A percentile compares a stretch with the other conserved stretches of the same genome.
These are phyloP conservation scores for Drosophila mimetica DNA, from an alignment of 2,888 invertebrate species.

Conservation along the genomic window DNA sequence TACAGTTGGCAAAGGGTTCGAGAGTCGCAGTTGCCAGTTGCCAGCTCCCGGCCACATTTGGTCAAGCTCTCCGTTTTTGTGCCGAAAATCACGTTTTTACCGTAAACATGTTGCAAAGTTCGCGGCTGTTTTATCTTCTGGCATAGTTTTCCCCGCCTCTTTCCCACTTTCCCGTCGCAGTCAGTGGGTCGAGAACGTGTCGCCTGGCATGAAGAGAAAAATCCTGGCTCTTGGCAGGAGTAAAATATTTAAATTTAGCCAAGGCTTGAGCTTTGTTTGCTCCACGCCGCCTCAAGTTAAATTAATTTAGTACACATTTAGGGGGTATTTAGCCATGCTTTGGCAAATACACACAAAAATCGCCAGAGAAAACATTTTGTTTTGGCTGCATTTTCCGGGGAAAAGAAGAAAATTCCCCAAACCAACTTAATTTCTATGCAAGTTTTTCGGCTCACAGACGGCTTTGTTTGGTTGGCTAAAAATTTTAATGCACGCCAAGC, in stretches of 20 bases:
- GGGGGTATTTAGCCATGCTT: slow-evolving; percentile 1
- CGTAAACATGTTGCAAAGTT: slow-evolving; percentile 80
- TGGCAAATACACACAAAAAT: slow-evolving; percentile 36
- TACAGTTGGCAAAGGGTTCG: slow-evolving; percentile 70
- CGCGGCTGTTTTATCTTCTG: slow-evolving; percentile 73
- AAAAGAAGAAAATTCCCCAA: slow-evolving; percentile 8
- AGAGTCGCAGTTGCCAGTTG: neutral
- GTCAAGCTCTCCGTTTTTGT: slow-evolving; percentile 65
- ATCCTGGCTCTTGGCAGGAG: slow-evolving; percentile 11
- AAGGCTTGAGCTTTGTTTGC: slow-evolving; percentile 23
- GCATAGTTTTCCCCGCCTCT: slow-evolving; percentile 48
- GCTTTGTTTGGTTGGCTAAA: slow-evolving; percentile 65
- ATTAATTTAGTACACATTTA: slow-evolving; percentile 17
- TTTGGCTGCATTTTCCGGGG: slow-evolving; percentile 59
- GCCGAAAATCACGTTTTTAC: slow-evolving; percentile 78
- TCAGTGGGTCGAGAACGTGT: slow-evolving; percentile 74
- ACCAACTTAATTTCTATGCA: slow-evolving; percentile 76
- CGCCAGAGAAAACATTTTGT: slow-evolving; percentile 42
- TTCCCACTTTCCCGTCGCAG: slow-evolving; percentile 46
- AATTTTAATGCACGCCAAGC: slow-evolving; percentile 70
- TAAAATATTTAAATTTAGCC: slow-evolving; percentile 71
- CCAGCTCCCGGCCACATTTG: slow-evolving; percentile 69
- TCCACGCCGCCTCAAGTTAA: slow-evolving; percentile 3
- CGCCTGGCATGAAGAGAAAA: slow-evolving; percentile 28
- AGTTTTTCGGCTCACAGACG: slow-evolving; percentile 58